phyloP scores from a whole-genome alignment of 2,797 vertebrate species.

The Luscinia luscinia region DNA sequence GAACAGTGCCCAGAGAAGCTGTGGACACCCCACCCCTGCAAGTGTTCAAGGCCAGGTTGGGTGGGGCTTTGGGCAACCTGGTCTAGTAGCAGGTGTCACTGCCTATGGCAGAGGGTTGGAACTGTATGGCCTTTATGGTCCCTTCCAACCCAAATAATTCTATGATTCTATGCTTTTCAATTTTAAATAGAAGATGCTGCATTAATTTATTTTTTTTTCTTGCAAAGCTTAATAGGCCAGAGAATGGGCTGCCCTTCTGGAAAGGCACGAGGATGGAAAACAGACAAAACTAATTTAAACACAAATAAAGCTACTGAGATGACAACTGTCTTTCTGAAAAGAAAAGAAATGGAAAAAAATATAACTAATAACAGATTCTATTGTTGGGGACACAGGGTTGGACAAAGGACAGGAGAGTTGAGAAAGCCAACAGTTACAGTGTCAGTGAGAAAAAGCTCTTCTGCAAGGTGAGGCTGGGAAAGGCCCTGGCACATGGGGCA shows the following conservation, averaged over 20 bases:
- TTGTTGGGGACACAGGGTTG: neutral
- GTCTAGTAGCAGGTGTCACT: neutral
- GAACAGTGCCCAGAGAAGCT: neutral
- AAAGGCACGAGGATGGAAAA: neutral
- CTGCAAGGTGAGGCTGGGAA: neutral
- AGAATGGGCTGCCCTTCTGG: neutral
- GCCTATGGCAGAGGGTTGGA: no score
- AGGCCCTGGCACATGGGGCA: neutral
- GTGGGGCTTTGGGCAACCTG: neutral
- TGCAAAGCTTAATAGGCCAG: neutral
- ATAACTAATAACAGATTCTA: neutral
- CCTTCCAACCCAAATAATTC: neutral
- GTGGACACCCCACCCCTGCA: neutral
- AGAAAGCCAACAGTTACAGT: neutral
- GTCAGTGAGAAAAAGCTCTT: neutral
- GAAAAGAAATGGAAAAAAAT: neutral
- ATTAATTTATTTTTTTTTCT: slow-evolving; percentile 2
- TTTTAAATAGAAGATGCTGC: neutral
- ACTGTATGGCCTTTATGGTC: neutral
- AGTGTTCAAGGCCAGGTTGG: neutral
- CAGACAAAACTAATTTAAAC: neutral
- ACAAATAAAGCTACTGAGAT: neutral
- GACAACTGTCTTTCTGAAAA: neutral
- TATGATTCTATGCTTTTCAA: neutral
- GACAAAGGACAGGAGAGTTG: neutral